Base-by-base conservation (phyloP, 2,888 invertebrate species). In the Cremastinae sp. region DNA sequence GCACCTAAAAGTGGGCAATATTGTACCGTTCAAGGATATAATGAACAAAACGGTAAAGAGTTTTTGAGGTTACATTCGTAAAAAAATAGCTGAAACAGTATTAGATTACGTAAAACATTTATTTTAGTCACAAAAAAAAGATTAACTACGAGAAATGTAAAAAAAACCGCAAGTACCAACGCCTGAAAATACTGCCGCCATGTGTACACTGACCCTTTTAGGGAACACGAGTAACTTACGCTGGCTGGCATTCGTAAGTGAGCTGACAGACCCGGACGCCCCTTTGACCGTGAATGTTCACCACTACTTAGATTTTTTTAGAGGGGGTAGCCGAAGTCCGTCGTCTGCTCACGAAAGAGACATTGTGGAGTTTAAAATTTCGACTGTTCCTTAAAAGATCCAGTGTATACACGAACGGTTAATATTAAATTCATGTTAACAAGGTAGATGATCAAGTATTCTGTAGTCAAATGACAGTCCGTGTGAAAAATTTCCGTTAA, bases 1-100 rank as follows among this genome's bases (percentile, higher is more conserved):
- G 62, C 47, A 74, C 56, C 68, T 69, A 69, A 74, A 74, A 45
- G 56, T 74, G 61, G 61, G 47, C 55, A 74, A 69, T 62, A 69
- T 55, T 69, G 61, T 43, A 69, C 22, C 43, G 62, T 55, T 74
- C 39, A 64, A 9, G 43, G 45, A 72, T 39, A 59, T 35, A 72
- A 55, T 64, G 16, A 53, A 53, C 3, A 22, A 53, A 49, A 5
- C 49, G 7, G 12, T 5, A 22, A 28, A 28, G 12, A 58, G n/a
- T 10, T 22, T 49, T 73, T 43, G 10, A 28, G 18, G 28, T 47
- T 12, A 5, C 43, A 73, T 41, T 28, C 16, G n/a, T n/a, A 20
- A 3, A 53, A 28, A 69, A 69, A 37, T 39, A 28, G 45, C 56
- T 18, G 5, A 4, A 39, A 20, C 4, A 12, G 58, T 43, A 16